Percentiles rank a stretch among this genome's conserved stretches.
phyloP scores from a whole-genome alignment of 1,140 invertebrate genomes.

The Marisa cornuarietis region DNA sequence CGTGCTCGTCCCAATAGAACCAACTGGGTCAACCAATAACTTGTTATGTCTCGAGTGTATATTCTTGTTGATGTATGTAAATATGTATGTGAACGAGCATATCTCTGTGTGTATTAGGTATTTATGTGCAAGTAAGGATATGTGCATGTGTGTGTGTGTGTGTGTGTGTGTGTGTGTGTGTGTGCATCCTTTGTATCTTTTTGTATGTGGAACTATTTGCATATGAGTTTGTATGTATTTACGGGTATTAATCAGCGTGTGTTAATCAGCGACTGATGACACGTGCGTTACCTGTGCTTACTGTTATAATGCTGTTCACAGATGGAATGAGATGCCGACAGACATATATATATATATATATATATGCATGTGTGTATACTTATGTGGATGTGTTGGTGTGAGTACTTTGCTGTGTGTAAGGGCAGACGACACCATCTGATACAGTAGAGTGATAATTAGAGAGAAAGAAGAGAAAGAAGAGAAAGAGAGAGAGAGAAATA shows the following conservation, averaged over 20 bases:
- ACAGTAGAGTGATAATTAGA: too few relatives aligned
- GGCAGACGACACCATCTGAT: too few relatives aligned
- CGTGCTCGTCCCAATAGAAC: neutral
- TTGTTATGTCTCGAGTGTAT: neutral
- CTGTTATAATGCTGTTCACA: too few relatives aligned
- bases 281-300: too few relatives aligned
- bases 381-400: neutral
- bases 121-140: neutral
- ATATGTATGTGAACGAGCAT: slow-evolving; percentile 8
- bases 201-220: too few relatives aligned
- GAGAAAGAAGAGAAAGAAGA: too few relatives aligned
- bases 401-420: neutral
- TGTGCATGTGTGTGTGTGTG: too few relatives aligned
- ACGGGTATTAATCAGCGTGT: neutral
- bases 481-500: too few relatives aligned
- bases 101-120: slow-evolving; percentile 17
- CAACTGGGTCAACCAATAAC: neutral
- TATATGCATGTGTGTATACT: slow-evolving; percentile 11
- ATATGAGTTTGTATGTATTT: slow-evolving; percentile 1
- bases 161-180: too few relatives aligned
- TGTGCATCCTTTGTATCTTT: neutral
- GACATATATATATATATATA: neutral
- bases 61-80: neutral
- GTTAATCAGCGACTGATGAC: too few relatives aligned
- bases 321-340: too few relatives aligned